Evolutionary conservation across 2,113 vertebrate species (phyloP).

Genomic region (Neogale vison): DNA sequence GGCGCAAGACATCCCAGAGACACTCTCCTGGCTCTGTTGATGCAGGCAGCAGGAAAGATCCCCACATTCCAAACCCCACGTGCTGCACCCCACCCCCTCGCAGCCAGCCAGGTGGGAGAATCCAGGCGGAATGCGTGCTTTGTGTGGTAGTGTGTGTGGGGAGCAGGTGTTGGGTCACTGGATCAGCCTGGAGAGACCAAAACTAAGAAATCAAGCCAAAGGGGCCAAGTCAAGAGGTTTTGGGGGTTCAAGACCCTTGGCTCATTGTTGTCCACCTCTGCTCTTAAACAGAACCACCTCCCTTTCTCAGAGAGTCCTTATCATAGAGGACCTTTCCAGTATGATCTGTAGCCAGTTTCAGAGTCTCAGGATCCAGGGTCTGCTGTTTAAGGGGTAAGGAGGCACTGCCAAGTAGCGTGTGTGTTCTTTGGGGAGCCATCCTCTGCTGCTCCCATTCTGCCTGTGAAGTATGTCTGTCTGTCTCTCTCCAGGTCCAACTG

Average conservation of each 20-base stretch:
- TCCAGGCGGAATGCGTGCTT: neutral
- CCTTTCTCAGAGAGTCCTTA: neutral
- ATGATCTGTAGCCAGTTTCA: neutral
- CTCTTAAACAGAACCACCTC: neutral
- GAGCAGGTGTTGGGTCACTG: constrained; percentile 1
- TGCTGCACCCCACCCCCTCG: accelerated
- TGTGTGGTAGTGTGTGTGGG: neutral
- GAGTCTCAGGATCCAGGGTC: neutral
- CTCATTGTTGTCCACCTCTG: neutral
- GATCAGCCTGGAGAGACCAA: neutral
- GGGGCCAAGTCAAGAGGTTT: neutral
- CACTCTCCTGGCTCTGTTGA: neutral
- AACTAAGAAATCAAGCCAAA: neutral
- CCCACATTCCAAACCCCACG: neutral
- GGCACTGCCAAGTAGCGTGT: neutral
- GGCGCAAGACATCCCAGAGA: neutral
- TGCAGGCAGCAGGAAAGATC: neutral
- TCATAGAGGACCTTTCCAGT: neutral
- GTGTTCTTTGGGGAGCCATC: neutral
- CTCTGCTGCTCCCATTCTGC: neutral
- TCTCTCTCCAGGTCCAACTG: neutral
- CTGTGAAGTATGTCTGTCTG: constrained; percentile 21
- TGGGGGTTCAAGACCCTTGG: neutral
- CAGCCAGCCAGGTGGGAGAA: neutral
- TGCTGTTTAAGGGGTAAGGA: neutral